phyloP scores from a whole-genome alignment of 2,888 invertebrate genomes.

The Criorhina ranunculi region DNA sequence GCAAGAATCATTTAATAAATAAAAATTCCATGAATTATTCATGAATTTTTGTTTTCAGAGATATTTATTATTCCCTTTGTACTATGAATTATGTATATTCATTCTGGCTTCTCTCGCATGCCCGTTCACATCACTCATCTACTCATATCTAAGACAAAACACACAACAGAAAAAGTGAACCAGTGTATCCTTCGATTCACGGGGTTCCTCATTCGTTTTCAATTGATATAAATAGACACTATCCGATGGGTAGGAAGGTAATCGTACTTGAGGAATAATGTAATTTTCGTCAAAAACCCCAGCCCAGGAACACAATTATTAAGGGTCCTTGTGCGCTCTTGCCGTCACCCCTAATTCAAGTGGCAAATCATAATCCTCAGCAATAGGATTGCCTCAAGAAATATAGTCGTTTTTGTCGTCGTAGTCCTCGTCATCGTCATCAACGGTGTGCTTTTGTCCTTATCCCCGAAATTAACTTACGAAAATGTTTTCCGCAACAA shows the following conservation, averaged over 20 bases:
- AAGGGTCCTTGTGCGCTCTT: constrained; percentile 12
- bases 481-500: constrained; percentile 38
- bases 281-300: constrained; percentile 43
- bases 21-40: constrained; percentile 69
- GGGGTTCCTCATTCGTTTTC: constrained; percentile 40
- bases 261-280: constrained; percentile 47
- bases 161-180: constrained; percentile 16
- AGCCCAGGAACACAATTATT: constrained; percentile 14
- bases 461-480: constrained; percentile 61
- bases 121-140: constrained; percentile 42
- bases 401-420: constrained; percentile 27
- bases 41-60: constrained; percentile 62
- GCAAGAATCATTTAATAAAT: constrained; percentile 70
- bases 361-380: constrained; percentile 64
- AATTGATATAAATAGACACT: constrained; percentile 61
- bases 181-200: constrained; percentile 14
- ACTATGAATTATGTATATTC: constrained; percentile 68
- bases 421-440: constrained; percentile 23
- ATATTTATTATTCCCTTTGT: constrained; percentile 73
- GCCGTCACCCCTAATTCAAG: constrained; percentile 41
- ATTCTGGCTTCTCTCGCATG: constrained; percentile 19
- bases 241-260: constrained; percentile 32
- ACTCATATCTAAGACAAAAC: neutral
- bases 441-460: constrained; percentile 48
- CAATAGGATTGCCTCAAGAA: constrained; percentile 53